phyloP scores from a whole-genome alignment of 2,797 vertebrate species.

The Eurystomus glaucurus region DNA sequence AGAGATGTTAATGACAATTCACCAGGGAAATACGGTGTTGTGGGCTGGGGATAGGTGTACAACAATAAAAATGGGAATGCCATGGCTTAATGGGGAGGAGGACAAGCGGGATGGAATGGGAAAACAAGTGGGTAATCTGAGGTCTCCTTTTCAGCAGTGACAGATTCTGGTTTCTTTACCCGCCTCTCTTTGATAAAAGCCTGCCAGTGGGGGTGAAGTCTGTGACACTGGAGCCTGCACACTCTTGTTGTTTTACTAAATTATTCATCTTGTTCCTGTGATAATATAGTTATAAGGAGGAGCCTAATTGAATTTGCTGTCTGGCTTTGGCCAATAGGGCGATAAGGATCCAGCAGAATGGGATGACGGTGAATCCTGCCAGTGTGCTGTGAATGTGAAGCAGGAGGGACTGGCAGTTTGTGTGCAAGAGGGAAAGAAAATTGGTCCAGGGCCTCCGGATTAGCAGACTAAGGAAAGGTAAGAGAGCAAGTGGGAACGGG shows the following conservation, averaged over 20 bases:
- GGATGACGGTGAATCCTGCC: conserved; percentile 74
- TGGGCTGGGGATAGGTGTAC: background rate
- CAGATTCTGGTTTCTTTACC: background rate
- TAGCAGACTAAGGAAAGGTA: conserved; percentile 66
- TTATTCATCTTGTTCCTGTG: conserved; percentile 80
- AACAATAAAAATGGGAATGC: background rate
- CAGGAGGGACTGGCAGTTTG: conserved; percentile 68
- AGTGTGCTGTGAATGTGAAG: conserved; percentile 78
- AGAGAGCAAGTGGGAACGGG: background rate
- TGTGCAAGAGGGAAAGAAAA: conserved; percentile 49
- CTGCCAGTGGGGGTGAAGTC: conserved; percentile 1
- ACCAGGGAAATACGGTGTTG: background rate
- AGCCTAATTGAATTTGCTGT: conserved; percentile 76
- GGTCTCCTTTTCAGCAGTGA: background rate
- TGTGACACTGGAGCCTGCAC: conserved; percentile 60
- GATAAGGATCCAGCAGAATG: conserved; percentile 67
- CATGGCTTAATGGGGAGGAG: background rate
- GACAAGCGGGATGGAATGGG: background rate
- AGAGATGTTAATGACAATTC: background rate
- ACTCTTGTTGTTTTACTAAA: conserved; percentile 76
- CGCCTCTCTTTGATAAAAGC: background rate
- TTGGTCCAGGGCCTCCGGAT: conserved; percentile 27
- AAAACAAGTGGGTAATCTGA: background rate
- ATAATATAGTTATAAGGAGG: conserved; percentile 80
- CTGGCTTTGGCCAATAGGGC: conserved; percentile 73